Evolutionary conservation across 1,140 invertebrate genomes (phyloP), one percentile per base, ranked within the genome.

Genomic region (Drosophila mojavensis): DNA sequence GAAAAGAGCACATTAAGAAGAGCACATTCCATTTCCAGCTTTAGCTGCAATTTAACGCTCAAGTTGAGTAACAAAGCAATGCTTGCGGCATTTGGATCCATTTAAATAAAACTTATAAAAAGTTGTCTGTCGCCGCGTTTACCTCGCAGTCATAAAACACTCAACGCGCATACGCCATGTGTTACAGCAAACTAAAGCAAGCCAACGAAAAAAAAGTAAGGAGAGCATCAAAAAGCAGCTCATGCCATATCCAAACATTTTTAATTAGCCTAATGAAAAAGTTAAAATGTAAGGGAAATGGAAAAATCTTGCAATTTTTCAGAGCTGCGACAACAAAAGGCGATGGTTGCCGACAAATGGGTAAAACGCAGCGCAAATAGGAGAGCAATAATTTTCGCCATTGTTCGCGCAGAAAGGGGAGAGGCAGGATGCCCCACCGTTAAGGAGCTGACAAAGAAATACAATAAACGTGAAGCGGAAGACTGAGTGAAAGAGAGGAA

Each of bases 261-360:
- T 89, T 89, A 89, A 89, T 89, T 89, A 89, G 85, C 78, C 84
- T 84, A 89, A 89, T 89, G 84, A 89, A 89, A 89, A 89, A 89
- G 78, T 89, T 89, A 62, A 84, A 89, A 84, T 85, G 79, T 78
- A 56, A 85, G 78, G 48, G 61, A 54, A 65, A 68, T 62, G 36
- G 39, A 59, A 61, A 67, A 53, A 66, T 67, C 72, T 53, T 51
- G 75, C 62, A 72, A 70, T 76, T 78, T 78, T 81, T 48, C 48
- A 55, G 58, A 54, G 66, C 24, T 55, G 58, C 33, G 39, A 59
- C 41, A 74, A 74, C 58, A 74, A 73, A 76, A 72, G 45, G 39
- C 60, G 24, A 24, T 20, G 43, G 36, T 55, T 56, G 55, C 67
- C 78, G 75, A 85, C 82, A 85, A 81, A 86, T 85, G 75, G 76